These are phyloP conservation scores for Ephialtes manifestator DNA, from an alignment of 2,888 invertebrate genomes.

Conservation along the genomic window DNA sequence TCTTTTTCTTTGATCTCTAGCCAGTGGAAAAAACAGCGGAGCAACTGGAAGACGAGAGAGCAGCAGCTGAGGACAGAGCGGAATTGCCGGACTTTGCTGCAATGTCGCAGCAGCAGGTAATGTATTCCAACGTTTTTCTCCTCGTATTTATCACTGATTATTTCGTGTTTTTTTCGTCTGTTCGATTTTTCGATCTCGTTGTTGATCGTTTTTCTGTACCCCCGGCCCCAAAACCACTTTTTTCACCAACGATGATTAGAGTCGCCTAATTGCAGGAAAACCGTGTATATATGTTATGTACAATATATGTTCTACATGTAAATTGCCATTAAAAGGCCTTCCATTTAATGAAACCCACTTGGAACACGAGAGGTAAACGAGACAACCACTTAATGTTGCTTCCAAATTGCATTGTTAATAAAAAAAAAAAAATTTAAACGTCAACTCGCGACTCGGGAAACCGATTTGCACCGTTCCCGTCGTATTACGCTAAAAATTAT, in stretches of 20 bases:
- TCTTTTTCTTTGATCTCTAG: conserved; percentile 73
- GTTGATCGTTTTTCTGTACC: conserved; percentile 46
- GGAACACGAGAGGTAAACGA: conserved; percentile 53
- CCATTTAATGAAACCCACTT: conserved; percentile 23
- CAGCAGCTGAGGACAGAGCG: conserved; percentile 85
- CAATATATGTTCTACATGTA: conserved; percentile 14
- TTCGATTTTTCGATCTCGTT: conserved; percentile 50
- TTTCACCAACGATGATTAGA: not conserved
- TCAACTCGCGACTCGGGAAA: conserved; percentile 8
- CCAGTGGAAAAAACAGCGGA: conserved; percentile 83
- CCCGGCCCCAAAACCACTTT: conserved; percentile 1
- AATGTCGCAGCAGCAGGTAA: conserved; percentile 86
- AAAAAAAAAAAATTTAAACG: conserved; percentile 10
- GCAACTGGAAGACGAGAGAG: conserved; percentile 86
- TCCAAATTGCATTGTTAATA: conserved; percentile 17
- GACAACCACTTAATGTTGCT: not conserved
- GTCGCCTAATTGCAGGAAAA: not conserved
- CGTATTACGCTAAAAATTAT: no score
- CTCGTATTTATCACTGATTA: not conserved
- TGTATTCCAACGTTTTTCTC: conserved; percentile 1
- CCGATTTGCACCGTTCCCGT: conserved; percentile 34
- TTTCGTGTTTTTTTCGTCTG: not conserved
- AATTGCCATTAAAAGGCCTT: not conserved
- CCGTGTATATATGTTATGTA: not conserved
- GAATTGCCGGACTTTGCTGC: conserved; percentile 86